Conservation (phyloP, 2,888 invertebrate genomes). For the Leptothorax acervorum region DNA sequence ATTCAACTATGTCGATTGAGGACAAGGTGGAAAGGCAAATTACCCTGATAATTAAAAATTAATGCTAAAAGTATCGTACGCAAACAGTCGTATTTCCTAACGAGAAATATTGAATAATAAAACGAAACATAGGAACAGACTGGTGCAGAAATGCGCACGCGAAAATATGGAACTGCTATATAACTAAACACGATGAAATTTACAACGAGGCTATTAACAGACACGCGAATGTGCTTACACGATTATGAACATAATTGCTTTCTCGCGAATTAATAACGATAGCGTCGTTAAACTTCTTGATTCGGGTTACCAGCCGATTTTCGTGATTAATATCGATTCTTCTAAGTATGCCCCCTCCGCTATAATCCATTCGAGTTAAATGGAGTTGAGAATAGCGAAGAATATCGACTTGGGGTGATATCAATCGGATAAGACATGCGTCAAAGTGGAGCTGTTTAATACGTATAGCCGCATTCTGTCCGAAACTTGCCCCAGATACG, state of each 20-base stretch:
- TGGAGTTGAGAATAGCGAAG: conserved; percentile 3
- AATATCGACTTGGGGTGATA: conserved; percentile 64
- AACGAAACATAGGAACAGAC: not conserved
- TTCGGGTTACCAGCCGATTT: not conserved
- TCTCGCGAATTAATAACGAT: not conserved
- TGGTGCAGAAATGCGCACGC: not conserved
- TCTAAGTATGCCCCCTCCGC: not conserved
- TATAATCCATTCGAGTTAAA: conserved; percentile 1
- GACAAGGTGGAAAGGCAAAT: not conserved
- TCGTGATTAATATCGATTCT: conserved; percentile 23
- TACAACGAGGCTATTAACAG: not conserved
- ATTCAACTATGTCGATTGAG: not conserved
- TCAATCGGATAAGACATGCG: conserved; percentile 61
- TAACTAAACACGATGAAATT: not conserved
- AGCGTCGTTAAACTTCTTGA: conserved; percentile 10
- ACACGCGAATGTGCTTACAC: not conserved
- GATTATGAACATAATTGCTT: not conserved
- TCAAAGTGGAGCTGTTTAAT: conserved; percentile 46
- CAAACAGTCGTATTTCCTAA: not conserved
- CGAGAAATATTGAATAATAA: not conserved
- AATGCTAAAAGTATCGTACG: not conserved
- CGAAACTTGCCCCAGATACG: conserved; percentile 80
- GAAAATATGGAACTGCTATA: not conserved
- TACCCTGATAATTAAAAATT: not conserved
- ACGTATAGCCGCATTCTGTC: conserved; percentile 20